A percentile compares a stretch with the other conserved stretches of the same genome.
Evolutionary conservation across 2,113 vertebrate species (phyloP).

Genomic region (Neofelis nebulosa): DNA sequence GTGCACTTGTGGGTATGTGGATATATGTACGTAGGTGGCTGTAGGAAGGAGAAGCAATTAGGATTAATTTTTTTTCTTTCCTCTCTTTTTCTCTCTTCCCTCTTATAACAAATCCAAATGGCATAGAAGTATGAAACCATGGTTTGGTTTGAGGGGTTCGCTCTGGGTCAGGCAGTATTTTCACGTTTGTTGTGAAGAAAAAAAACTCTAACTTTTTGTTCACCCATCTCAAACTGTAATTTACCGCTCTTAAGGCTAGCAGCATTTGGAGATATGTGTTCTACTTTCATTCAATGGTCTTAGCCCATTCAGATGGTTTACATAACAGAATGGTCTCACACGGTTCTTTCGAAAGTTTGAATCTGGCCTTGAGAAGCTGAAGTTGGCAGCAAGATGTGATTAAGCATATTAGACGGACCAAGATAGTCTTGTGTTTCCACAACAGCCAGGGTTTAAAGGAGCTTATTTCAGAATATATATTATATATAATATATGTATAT

Average conservation of each 20-base stretch:
- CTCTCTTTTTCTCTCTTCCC: background rate
- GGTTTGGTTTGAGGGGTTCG: background rate
- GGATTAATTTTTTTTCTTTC: background rate
- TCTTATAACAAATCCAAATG: background rate
- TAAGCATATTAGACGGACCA: background rate
- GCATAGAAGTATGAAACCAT: background rate
- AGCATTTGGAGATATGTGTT: slow-evolving; percentile 21
- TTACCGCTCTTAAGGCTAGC: slow-evolving; percentile 42
- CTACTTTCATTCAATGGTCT: background rate
- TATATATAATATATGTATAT: background rate
- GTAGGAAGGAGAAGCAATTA: background rate
- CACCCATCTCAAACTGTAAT: background rate
- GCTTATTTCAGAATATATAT: background rate
- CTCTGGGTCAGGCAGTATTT: slow-evolving; percentile 1
- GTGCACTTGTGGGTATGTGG: background rate
- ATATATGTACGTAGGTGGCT: background rate
- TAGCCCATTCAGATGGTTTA: background rate
- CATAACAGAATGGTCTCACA: background rate
- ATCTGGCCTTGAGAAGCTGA: slow-evolving; percentile 30
- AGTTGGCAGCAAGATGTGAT: slow-evolving; percentile 9
- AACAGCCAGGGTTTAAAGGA: background rate
- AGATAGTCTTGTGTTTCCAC: slow-evolving; percentile 8
- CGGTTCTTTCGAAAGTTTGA: slow-evolving; percentile 46
- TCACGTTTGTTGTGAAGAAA: background rate
- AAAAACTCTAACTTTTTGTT: background rate